Conservation (phyloP, 92 coral and sea anemone genomes). For the Heliopora coerulea region DNA sequence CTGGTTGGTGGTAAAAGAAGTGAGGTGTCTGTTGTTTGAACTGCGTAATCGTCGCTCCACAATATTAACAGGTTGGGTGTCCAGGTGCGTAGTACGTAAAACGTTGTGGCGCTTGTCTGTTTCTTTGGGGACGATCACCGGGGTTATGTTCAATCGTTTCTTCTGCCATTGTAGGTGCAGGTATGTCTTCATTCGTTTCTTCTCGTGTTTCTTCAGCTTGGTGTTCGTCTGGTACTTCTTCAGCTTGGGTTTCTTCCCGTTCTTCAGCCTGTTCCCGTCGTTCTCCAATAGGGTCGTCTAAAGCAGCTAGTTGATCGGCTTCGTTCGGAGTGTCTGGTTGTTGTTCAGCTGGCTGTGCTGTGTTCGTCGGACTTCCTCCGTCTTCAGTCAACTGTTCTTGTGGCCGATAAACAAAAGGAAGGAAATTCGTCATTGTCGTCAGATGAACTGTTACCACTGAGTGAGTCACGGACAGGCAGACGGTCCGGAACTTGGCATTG, state of each 20-base stretch:
- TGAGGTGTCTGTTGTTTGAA: constrained; percentile 26
- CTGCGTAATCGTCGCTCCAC: no score
- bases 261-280: neutral
- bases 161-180: no score
- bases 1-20: neutral
- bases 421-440: constrained; percentile 13
- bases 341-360: neutral
- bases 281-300: neutral
- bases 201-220: no score
- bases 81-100: constrained; percentile 44
- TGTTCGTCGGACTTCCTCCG: no score
- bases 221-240: neutral
- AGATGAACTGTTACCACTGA: neutral
- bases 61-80: constrained; percentile 18
- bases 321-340: neutral
- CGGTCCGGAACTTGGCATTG: no score
- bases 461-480: no score
- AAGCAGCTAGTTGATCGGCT: neutral
- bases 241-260: neutral
- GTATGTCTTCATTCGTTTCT: no score
- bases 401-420: neutral
- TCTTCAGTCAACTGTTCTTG: neutral
- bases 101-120: constrained; percentile 33
- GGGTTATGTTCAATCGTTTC: no score
- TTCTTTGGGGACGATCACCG: constrained; percentile 30